Evolutionary conservation across 2,888 invertebrate genomes (phyloP).

Genomic region (Machimus rusticus): DNA sequence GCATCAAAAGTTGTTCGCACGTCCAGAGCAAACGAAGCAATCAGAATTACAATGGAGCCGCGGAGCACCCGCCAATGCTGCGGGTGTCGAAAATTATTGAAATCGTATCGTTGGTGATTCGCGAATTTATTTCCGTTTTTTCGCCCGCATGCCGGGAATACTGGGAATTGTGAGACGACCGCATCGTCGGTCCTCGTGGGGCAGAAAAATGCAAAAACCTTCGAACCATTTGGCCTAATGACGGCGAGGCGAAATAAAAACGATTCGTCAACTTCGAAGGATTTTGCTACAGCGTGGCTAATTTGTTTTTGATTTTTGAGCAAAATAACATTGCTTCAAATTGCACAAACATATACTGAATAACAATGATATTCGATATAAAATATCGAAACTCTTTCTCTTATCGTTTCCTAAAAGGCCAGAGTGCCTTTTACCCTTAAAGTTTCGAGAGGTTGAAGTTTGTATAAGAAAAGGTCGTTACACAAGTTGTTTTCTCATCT

Average conservation of each 20-base stretch:
- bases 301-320: background rate
- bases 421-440: too few relatives aligned
- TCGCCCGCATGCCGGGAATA: background rate
- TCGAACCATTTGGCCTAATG: background rate
- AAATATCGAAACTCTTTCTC: too few relatives aligned
- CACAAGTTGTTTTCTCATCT: too few relatives aligned
- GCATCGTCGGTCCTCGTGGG: background rate
- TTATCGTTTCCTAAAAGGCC: too few relatives aligned
- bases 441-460: too few relatives aligned
- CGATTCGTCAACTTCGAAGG: background rate
- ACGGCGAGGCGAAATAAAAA: background rate
- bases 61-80: background rate
- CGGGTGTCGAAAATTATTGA: background rate
- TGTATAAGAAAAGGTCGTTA: too few relatives aligned
- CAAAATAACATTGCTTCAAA: too few relatives aligned
- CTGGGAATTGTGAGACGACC: background rate
- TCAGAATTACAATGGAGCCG: background rate
- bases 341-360: background rate
- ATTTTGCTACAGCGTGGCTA: background rate
- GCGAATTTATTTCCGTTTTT: background rate
- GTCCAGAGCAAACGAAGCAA: conserved; percentile 8
- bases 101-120: background rate
- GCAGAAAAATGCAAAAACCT: background rate
- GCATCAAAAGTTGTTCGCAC: background rate
- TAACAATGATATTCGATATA: too few relatives aligned